A percentile compares a stretch with the other conserved stretches of the same genome.
phyloP scores from a whole-genome alignment of 2,888 invertebrate species.

The Pyrrhia umbra region DNA sequence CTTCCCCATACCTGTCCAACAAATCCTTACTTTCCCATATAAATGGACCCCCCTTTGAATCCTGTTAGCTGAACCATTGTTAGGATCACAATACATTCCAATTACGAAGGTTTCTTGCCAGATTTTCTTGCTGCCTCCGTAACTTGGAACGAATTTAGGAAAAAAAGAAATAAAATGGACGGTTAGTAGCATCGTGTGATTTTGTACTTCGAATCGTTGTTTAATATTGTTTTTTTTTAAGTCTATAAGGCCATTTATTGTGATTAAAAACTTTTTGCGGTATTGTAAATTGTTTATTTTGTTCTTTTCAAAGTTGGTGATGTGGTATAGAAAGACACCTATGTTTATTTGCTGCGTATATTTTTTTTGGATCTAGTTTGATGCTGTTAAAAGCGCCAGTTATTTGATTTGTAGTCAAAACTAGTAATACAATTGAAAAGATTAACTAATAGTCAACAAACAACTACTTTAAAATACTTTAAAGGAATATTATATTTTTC shows the following conservation, averaged over 20 bases:
- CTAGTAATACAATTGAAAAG: too few relatives aligned
- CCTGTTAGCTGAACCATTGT: constrained; percentile 73
- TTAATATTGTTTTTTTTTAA: not conserved
- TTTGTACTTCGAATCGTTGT: constrained; percentile 25
- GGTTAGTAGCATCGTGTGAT: constrained; percentile 22
- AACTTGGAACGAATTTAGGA: constrained; percentile 49
- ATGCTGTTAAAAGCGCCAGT: too few relatives aligned
- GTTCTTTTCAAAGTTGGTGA: not conserved
- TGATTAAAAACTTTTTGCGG: not conserved
- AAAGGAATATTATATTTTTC: too few relatives aligned
- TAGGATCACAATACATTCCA: constrained; percentile 75
- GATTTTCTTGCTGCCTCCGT: constrained; percentile 52
- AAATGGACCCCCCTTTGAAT: constrained; percentile 70
- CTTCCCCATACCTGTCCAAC: constrained; percentile 50
- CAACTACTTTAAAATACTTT: too few relatives aligned
- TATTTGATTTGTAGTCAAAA: too few relatives aligned
- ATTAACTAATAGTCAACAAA: too few relatives aligned
- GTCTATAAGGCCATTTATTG: not conserved
- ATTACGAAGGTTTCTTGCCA: constrained; percentile 67
- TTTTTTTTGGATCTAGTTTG: too few relatives aligned
- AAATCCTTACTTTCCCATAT: constrained; percentile 66
- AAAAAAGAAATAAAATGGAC: constrained; percentile 39
- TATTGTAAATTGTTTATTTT: not conserved
- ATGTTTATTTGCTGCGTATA: too few relatives aligned
- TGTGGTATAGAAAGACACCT: not conserved